Conservation (phyloP, 2,113 vertebrate genomes). For the Notothenia rossii region DNA sequence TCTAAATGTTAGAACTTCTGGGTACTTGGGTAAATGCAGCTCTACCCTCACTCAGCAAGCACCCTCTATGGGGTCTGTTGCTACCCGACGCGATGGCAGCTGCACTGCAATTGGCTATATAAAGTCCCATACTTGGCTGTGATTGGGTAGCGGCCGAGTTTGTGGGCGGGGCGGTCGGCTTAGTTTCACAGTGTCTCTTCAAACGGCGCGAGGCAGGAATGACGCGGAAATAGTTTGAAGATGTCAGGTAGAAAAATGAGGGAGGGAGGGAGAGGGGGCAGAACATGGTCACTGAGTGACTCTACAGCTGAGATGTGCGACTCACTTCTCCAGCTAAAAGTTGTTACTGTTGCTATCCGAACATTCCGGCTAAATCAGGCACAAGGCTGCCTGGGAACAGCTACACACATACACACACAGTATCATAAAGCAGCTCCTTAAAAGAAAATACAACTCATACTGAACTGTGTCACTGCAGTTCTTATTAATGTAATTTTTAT, state of each 20-base stretch:
- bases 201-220: constrained; percentile 79
- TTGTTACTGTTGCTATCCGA: constrained; percentile 80
- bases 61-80: constrained; percentile 82
- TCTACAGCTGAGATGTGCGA: constrained; percentile 67
- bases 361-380: constrained; percentile 78
- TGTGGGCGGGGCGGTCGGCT: constrained; percentile 77
- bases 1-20: constrained; percentile 74
- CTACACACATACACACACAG: constrained; percentile 57
- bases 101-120: constrained; percentile 75
- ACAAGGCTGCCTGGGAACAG: constrained; percentile 81
- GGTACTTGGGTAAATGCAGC: constrained; percentile 67
- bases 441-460: constrained; percentile 47
- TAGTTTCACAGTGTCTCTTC: constrained; percentile 73
- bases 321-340: constrained; percentile 72
- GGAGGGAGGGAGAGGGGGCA: constrained; percentile 26
- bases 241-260: constrained; percentile 81
- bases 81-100: constrained; percentile 87
- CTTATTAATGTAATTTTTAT: not conserved
- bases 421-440: constrained; percentile 63
- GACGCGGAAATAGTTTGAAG: constrained; percentile 85
- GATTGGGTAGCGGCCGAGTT: constrained; percentile 70
- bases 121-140: constrained; percentile 46
- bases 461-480: constrained; percentile 17
- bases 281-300: constrained; percentile 68
- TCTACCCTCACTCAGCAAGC: constrained; percentile 65